Base-by-base conservation (phyloP, 2,797 vertebrate species). In the Mus spretus region DNA sequence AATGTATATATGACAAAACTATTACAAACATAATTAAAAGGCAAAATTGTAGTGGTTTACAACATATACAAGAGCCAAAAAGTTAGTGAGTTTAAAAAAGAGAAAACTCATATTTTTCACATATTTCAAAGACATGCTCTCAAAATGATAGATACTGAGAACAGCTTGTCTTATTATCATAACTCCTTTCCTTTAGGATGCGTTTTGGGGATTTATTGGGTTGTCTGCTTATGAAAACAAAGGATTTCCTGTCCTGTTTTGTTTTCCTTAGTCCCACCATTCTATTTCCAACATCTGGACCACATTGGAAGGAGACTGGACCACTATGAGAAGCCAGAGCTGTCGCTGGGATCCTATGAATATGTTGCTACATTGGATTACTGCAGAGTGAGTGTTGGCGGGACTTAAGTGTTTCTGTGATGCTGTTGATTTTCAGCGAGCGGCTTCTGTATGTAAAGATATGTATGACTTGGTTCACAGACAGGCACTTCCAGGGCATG, bases 251-350 rank as follows among this genome's bases (percentile, higher is more conserved):
- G 95, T 81, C 90, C 89, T 98, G 63, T 88, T 98, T 72, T 97
- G 97, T 96, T 97, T 34, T 86, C 93, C 57, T 72, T 92, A 99
- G 99, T 99, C 44, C 99, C 99, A 57, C 98, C 97, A 0, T 99
- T 99, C 97, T 99, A 99, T 98, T 99, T 99, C 98, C 99, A 99
- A 99, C 99, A 99, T 98, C 99, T 99, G 98, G 99, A 99, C 98
- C 99, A 99, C 96, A 97, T 99, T 97, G 99, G 99, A 90, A 98
- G 98, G 86, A 98, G 99, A 97, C 98, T 99, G 97, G 99, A 99
- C 98, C 98, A 99, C 97, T 99, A 99, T 1, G 99, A 99, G 97
- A 99, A 99, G 97, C 99, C 99, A 0, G 99, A 99, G 97, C 98
- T 99, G 44, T 99, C 99, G 1, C 98, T 99, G 94, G 99, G 99